Percentiles rank a stretch among this genome's conserved stretches.
These are phyloP conservation scores for Moxostoma hubbsi DNA, from an alignment of 2,797 vertebrate species.

Conservation along the genomic window DNA sequence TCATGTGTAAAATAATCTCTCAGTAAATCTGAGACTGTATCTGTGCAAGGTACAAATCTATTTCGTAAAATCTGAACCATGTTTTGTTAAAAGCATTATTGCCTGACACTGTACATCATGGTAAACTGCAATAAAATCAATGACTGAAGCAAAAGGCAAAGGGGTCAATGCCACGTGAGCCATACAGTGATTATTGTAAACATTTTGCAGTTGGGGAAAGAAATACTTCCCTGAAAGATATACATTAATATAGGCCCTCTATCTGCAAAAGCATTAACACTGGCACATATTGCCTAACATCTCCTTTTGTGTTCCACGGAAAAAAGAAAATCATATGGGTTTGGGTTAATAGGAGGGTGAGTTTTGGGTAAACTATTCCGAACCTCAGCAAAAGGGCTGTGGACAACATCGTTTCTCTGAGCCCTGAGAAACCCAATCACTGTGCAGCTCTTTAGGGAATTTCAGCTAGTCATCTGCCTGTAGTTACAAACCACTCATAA, in stretches of 20 bases:
- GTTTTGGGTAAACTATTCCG: too few species aligned
- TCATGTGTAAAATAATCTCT: neutral
- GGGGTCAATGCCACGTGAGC: slow-evolving; percentile 35
- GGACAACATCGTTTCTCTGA: slow-evolving; percentile 20
- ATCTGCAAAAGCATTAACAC: slow-evolving; percentile 7
- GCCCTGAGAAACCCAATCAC: slow-evolving; percentile 38
- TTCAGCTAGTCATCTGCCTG: slow-evolving; percentile 34
- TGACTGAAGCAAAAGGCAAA: slow-evolving; percentile 21
- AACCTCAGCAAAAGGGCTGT: neutral
- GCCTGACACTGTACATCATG: neutral
- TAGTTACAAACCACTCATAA: slow-evolving; percentile 56
- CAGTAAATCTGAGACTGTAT: neutral
- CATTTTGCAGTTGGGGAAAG: neutral
- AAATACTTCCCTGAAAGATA: neutral
- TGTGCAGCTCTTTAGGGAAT: slow-evolving; percentile 37
- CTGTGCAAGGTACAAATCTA: slow-evolving; percentile 7
- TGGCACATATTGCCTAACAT: neutral
- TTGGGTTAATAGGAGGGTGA: too few species aligned
- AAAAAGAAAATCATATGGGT: too few species aligned
- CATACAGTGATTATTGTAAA: slow-evolving; percentile 22
- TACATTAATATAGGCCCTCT: neutral
- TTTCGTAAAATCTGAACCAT: slow-evolving; percentile 10
- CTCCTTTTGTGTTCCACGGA: neutral
- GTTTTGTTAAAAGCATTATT: slow-evolving; percentile 23
- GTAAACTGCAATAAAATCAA: slow-evolving; percentile 26